Evolutionary conservation across 2,888 invertebrate species (phyloP), one percentile per base, ranked within the genome.

Genomic region (Cristatella mucedo): DNA sequence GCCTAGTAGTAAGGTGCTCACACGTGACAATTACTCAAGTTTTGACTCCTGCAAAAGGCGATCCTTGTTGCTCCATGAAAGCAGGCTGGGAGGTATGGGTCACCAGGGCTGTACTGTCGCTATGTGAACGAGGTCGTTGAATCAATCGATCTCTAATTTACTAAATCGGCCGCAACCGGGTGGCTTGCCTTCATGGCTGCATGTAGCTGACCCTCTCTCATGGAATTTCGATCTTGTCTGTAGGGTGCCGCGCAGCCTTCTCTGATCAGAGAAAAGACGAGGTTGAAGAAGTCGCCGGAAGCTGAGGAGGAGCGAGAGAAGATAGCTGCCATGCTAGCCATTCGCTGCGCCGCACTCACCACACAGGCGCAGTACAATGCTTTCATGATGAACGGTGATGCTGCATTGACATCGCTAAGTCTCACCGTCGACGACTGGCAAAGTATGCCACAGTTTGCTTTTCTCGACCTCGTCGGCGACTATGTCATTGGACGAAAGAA

Each of bases 401-500:
- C 44, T 2, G 42, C 41, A 29, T 55, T 56, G 15, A 55, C 56
- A 7, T 47, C 52, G 13, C 50, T 55, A 41, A 48, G 52, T 26
- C 44, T 57, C 11, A 38, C 45, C 1, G 49, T 47, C 4, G 47
- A 49, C 29, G 49, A 53, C 3, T 46, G 49, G 29, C 41, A 46
- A 3, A 46, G 51, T 24, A 46, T 60, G 38, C 63, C 63, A 19
- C 61, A 62, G 31, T 63, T 60, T 41, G 44, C 53, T 7, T 51
- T 53, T 19, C 52, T 62, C 18, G 63, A 63, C 46, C 52, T 63
- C 21, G 49, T 63, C 9, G 50, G 56, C 41, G 41, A 48, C 7
- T 62, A 61, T 46, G 57, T 60, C 4, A 51, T 63, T 19, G 63
- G 63, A n/a, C 52, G 60, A 41, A 58, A 56, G 49, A 60, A 60